Conservation (phyloP, 2,888 invertebrate genomes). For the Epinotia nisella region DNA sequence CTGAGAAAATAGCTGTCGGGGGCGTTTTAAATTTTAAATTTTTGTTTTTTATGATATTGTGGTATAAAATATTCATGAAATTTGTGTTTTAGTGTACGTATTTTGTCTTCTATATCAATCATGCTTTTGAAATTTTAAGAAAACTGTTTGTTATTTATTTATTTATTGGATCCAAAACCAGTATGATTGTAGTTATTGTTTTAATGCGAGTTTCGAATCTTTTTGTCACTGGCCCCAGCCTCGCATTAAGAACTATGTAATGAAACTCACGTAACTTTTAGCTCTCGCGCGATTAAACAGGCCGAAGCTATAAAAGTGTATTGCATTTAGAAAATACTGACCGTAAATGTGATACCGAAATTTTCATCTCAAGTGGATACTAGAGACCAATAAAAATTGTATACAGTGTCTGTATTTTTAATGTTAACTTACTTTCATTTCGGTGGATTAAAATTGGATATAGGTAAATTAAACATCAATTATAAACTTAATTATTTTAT, state of each 20-base stretch:
- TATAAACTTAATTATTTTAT: too few relatives aligned
- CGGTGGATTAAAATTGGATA: neutral
- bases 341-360: neutral
- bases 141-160: neutral
- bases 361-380: constrained; percentile 1
- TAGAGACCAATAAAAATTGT: neutral
- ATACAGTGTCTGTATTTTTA: neutral
- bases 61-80: too few relatives aligned
- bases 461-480: neutral
- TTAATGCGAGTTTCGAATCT: neutral
- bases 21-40: too few relatives aligned
- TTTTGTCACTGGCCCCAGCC: neutral
- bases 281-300: constrained; percentile 1
- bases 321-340: neutral
- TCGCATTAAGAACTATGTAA: constrained; percentile 1
- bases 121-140: too few relatives aligned
- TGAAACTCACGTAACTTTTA: neutral
- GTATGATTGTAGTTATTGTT: neutral
- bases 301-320: neutral
- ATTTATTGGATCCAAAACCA: neutral
- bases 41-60: too few relatives aligned
- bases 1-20: too few relatives aligned
- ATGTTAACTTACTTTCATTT: neutral
- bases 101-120: too few relatives aligned
- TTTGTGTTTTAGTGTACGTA: too few relatives aligned